Conservation (phyloP, 1,140 invertebrate species). For the Diorhabda carinulata region DNA sequence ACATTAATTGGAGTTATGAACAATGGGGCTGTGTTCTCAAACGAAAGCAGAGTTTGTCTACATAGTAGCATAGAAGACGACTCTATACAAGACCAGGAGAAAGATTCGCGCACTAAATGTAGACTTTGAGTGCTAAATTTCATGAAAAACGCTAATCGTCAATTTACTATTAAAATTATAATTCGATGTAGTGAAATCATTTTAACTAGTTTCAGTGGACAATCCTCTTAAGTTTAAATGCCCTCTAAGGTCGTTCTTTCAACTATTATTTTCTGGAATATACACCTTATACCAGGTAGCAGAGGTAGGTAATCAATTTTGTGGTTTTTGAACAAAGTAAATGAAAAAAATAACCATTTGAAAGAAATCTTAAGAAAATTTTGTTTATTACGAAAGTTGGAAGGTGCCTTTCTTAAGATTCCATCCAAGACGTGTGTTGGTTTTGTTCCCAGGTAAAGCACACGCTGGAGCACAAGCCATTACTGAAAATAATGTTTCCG, state of each 20-base stretch:
- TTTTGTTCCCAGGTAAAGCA: background rate
- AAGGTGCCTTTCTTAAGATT: background rate
- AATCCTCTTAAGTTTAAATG: background rate
- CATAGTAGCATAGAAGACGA: too few species aligned
- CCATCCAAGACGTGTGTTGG: background rate
- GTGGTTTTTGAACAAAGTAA: constrained; percentile 2
- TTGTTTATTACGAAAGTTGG: background rate
- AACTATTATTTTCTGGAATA: background rate
- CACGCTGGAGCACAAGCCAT: background rate
- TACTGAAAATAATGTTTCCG: background rate
- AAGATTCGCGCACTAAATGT: too few species aligned
- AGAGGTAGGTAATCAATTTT: background rate
- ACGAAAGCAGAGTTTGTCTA: too few species aligned
- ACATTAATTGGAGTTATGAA: too few species aligned
- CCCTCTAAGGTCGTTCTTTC: background rate
- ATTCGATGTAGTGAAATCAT: too few species aligned
- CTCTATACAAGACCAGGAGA: too few species aligned
- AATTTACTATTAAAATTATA: too few species aligned
- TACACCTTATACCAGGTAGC: background rate
- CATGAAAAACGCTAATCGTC: too few species aligned
- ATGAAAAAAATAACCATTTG: background rate
- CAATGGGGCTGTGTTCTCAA: too few species aligned
- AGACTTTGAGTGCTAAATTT: too few species aligned
- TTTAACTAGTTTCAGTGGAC: too few species aligned
- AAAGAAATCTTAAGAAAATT: background rate